phyloP scores from a whole-genome alignment of 2,797 vertebrate species.

The Mus caroli region DNA sequence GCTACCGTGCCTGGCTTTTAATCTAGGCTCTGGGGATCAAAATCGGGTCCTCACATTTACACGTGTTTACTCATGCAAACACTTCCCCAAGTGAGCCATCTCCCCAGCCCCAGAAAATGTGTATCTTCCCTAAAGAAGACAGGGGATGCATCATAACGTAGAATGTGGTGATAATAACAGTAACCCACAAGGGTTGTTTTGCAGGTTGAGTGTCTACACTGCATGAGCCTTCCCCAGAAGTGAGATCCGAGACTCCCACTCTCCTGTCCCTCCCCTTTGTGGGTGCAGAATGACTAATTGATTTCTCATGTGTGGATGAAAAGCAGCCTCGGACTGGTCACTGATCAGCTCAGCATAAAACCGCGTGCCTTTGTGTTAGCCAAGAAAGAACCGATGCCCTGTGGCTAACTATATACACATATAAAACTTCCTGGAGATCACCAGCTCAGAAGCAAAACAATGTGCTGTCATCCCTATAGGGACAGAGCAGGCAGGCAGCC shows the following conservation, averaged over 20 bases:
- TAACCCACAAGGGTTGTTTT: not conserved
- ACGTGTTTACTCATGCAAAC: not conserved
- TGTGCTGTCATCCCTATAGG: not conserved
- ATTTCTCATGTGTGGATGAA: constrained; percentile 20
- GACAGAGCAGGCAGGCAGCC: not conserved
- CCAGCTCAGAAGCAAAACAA: constrained; percentile 45
- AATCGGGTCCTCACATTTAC: not conserved
- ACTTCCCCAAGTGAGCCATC: not conserved
- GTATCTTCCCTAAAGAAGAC: not conserved
- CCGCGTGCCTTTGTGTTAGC: constrained; percentile 57
- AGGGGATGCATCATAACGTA: not conserved
- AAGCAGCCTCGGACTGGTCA: constrained; percentile 50
- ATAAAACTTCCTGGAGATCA: not conserved
- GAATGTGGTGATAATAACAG: not conserved
- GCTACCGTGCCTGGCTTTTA: not conserved
- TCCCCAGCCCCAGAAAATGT: not conserved
- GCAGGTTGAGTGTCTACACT: constrained; percentile 44
- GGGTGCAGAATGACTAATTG: constrained; percentile 54
- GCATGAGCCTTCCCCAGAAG: constrained; percentile 53
- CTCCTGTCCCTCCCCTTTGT: constrained; percentile 39
- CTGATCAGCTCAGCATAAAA: constrained; percentile 55
- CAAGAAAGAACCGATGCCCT: not conserved
- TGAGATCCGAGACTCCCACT: not conserved
- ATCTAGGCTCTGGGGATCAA: not conserved
- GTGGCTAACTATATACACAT: not conserved